Base-by-base conservation (phyloP, 1,140 invertebrate genomes). In the Anastrepha obliqua region DNA sequence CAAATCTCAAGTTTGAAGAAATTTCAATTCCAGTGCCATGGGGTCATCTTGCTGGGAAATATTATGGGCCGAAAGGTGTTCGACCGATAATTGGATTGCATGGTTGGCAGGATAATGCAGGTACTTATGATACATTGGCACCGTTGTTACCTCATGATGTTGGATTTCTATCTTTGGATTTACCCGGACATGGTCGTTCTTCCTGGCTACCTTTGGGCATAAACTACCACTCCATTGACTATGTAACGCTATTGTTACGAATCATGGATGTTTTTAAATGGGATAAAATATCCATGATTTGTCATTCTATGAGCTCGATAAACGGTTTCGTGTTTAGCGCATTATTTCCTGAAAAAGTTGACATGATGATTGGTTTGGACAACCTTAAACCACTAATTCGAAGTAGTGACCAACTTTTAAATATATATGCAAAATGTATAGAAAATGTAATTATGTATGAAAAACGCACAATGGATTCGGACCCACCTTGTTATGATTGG, bases 101-200 rank as follows among this genome's bases (percentile, higher is more conserved):
- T 91, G 97, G 97, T 1, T 97, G 96, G 96, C 95, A 96, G 93
- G 96, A 96, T 89, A 97, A 97, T 92, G 96, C 96, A 15, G 96
- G 95, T 3, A 95, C 95, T 1, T 97, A 96, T 93, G 96, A 97
- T 91, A 93, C 94, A 1, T 90, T 97, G 11, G 95, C 95, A 29
- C 96, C 96, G 17, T 90, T 95, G 44, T 90, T 97, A 60, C 93
- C 94, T 8, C 90, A 94, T 17, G 92, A 96, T 89, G 89, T 95
- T 2, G 94, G 95, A 6, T 94, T 96, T 88, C 90, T 97, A 13
- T 95, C 96, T 1, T 94, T 97, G 20, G 96, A 97, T 93, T 94
- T 96, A 59, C 96, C 96, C 0, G 96, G 92, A 2, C 96, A 97
- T 93, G 97, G 97, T 2, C 90, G 94, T 4, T 97, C 96, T 0